Evolutionary conservation across 2,113 vertebrate genomes (phyloP).

Genomic region (Myotis davidii): DNA sequence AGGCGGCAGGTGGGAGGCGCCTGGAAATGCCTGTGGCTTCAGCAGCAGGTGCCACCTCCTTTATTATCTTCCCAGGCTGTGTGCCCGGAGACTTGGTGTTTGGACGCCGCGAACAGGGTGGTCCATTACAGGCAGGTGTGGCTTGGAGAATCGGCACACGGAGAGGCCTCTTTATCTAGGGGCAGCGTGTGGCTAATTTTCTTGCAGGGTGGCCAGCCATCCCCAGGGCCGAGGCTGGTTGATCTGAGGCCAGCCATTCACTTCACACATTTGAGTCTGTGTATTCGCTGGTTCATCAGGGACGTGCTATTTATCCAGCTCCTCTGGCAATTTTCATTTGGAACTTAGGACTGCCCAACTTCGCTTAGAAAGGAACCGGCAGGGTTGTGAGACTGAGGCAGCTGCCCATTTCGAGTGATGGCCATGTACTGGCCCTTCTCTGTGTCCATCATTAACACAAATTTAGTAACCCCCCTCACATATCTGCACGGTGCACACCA

Average conservation of each 20-base stretch:
- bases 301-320: accelerated
- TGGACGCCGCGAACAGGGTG: background rate
- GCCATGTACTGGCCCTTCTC: accelerated
- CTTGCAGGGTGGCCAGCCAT: background rate
- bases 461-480: accelerated
- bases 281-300: background rate
- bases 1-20: background rate
- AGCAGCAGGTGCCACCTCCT: background rate
- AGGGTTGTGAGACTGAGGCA: background rate
- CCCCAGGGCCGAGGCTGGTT: background rate
- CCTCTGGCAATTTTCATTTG: background rate
- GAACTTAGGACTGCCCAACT: accelerated
- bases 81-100: background rate
- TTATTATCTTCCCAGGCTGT: background rate
- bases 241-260: background rate
- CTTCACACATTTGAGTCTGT: background rate
- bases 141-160: accelerated
- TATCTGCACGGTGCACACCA: accelerated
- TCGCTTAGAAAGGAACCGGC: background rate
- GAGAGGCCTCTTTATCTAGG: background rate
- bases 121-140: background rate
- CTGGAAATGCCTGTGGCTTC: accelerated
- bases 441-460: accelerated
- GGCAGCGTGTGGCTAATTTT: accelerated
- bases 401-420: background rate